Base-by-base conservation (phyloP, 1,140 invertebrate genomes). In the Triops cancriformis region DNA sequence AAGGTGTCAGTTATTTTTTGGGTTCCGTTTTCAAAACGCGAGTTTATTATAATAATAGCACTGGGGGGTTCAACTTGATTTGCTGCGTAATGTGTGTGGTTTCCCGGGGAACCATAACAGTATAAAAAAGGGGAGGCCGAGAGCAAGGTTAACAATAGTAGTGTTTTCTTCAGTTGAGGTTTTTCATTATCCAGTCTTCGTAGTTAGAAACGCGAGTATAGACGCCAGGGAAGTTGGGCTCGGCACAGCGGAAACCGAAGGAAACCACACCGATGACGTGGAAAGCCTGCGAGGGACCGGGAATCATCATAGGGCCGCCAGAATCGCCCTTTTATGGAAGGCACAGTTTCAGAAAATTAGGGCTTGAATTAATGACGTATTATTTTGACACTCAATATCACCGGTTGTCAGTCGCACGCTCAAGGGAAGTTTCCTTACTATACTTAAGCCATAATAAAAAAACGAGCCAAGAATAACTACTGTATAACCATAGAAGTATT, bases 281-380 rank as follows among this genome's bases (percentile, higher is more conserved):
- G 81, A 85, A 91, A 31, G 74, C 27, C 0, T 1, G 78, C 26
- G 82, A 81, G 10, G 83, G 82, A 9, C 85, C 83, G 27, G 86
- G 86, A 26, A 84, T 83, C 91, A 95, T 93, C 5, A 95, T 82
- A 0, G 94, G 93, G 26, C 94, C 94, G 9, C 93, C 93, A 42
- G 92, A 94, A 84, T 95, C 94, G 26, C 93, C 93, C 87, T 88
- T 80, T 76, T 78, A 78, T 37, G 31, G 31, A 37, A 37, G 31
- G 31, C 7, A 37, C 31, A 37, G 7, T 37, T 37, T 37, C 31
- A 37, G 31, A 37, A 37, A 37, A 37, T 37, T 37, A 37, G 31
- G 2, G 31, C 31, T 37, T 37, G 31, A 37, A 4, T 37, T 37
- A 37, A 37, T 37, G 2, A 37, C 31, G 2, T 37, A 7, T 7